phyloP scores from a whole-genome alignment of 30 jellyfish, hydroid and myxozoan genomes.

The Nemopilema nomurai region DNA sequence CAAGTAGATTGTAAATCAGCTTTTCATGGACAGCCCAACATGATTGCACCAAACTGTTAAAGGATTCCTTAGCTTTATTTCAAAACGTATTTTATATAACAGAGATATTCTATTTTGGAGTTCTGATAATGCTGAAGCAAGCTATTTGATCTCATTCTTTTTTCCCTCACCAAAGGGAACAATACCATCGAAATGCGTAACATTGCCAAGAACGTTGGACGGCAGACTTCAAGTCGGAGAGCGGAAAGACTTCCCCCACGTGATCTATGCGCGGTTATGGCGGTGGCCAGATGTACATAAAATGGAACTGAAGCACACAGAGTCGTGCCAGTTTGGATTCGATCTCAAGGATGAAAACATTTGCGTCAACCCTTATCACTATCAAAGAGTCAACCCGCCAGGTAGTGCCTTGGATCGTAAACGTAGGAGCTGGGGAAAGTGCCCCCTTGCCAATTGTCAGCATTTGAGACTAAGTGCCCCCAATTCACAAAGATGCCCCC shows the following conservation, averaged over 20 bases:
- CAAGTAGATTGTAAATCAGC: too few species aligned
- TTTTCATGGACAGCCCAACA: too few species aligned
- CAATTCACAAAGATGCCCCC: too few species aligned
- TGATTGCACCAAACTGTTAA: too few species aligned
- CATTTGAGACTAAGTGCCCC: too few species aligned
- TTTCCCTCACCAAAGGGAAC: constrained; percentile 57
- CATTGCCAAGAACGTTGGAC: constrained; percentile 93
- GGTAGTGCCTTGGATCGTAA: constrained; percentile 42
- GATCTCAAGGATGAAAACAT: constrained; percentile 89
- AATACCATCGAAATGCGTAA: constrained; percentile 95
- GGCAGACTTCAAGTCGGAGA: constrained; percentile 99
- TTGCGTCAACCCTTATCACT: constrained; percentile 97
- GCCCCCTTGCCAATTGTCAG: too few species aligned
- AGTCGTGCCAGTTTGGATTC: constrained; percentile 88
- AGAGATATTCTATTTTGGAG: too few species aligned
- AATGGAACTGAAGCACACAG: constrained; percentile 85
- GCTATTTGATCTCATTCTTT: too few species aligned
- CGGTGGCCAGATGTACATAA: constrained; percentile 97
- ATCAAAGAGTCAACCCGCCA: constrained; percentile 96
- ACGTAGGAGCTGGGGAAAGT: too few species aligned
- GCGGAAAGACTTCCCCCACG: constrained; percentile 97
- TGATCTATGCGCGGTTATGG: constrained; percentile 92
- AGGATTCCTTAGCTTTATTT: too few species aligned
- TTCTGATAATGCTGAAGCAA: too few species aligned
- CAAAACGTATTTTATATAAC: too few species aligned